Conservation (phyloP, 2,888 invertebrate genomes). For the Zygogramma bicolorata region DNA sequence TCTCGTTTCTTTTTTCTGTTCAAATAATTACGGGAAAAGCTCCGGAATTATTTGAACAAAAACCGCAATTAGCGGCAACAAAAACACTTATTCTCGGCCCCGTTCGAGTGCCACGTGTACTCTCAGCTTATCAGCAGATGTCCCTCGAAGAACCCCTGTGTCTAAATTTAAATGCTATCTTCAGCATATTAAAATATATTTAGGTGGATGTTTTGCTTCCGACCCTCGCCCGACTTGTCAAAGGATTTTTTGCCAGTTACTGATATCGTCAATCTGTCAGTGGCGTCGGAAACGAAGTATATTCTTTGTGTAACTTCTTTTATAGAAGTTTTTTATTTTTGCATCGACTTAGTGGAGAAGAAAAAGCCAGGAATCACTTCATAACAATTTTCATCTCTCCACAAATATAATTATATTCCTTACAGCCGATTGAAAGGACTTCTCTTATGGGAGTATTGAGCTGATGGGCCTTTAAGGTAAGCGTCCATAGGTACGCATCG, state of each 20-base stretch:
- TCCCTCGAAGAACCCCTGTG: conserved; percentile 11
- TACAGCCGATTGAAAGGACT: no score
- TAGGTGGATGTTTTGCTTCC: background rate
- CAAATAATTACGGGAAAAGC: conserved; percentile 3
- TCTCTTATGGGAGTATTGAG: no score
- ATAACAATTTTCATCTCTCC: no score
- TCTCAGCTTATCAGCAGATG: conserved; percentile 6
- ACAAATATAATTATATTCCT: no score
- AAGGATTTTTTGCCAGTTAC: background rate
- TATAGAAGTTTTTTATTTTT: no score
- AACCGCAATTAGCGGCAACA: conserved; percentile 20
- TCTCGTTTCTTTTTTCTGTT: background rate
- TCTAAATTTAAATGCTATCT: conserved; percentile 31
- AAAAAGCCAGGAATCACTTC: no score
- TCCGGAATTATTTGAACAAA: conserved; percentile 5
- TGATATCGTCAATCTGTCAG: background rate
- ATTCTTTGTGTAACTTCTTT: no score
- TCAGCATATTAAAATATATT: background rate
- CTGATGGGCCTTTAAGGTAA: no score
- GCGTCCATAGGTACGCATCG: no score
- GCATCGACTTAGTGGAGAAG: no score
- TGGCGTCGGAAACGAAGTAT: background rate
- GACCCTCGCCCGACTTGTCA: background rate
- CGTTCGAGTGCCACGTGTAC: conserved; percentile 14
- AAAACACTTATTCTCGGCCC: conserved; percentile 1